Evolutionary conservation across 2,888 invertebrate genomes (phyloP), one percentile per base, ranked within the genome.

Genomic region (Iphiclides podalirius): DNA sequence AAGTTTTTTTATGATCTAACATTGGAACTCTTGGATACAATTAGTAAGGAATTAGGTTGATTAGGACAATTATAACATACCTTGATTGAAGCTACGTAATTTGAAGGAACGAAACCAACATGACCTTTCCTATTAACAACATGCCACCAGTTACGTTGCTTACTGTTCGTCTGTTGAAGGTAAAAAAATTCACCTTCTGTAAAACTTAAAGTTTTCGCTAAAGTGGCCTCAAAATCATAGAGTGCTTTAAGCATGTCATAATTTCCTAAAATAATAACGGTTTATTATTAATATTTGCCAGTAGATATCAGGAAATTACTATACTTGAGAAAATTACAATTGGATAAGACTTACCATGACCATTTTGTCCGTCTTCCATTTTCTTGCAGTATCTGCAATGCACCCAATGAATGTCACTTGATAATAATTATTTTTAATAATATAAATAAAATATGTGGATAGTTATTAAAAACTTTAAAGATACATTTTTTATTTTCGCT

Each of bases 141-240:
- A 89, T 95, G 94, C 95, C 95, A 96, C 96, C 95, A 96, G 73
- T 96, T 95, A 56, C 93, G 90, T 72, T 95, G 94, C 66, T 95
- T 94, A 2, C 93, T 93, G 55, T 93, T 94, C 14, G 91, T 93
- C 71, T 95, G 95, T 67, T 95, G 93, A 13, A 96, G 84, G 63
- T 94, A 92, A 74, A 96, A 96, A 72, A 92, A 93, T 73, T 96
- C 95, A 54, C 94, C 94, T 67, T 93, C 93, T 58, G 90, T 90
- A 78, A 96, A 96, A 72, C 94, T 94, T 53, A 96, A 85, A 4
- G 96, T 95, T 83, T 95, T 95, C 9, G 95, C 92, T 67, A 95
- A 92, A 38, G 94, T 94, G 47, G 95, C 95, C 75, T 94, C 94
- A 67, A 96, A 96, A 70, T 95, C 95, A 66, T 95, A 96, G 47